phyloP scores from a whole-genome alignment of 2,113 vertebrate genomes.

The Zosterops lateralis region DNA sequence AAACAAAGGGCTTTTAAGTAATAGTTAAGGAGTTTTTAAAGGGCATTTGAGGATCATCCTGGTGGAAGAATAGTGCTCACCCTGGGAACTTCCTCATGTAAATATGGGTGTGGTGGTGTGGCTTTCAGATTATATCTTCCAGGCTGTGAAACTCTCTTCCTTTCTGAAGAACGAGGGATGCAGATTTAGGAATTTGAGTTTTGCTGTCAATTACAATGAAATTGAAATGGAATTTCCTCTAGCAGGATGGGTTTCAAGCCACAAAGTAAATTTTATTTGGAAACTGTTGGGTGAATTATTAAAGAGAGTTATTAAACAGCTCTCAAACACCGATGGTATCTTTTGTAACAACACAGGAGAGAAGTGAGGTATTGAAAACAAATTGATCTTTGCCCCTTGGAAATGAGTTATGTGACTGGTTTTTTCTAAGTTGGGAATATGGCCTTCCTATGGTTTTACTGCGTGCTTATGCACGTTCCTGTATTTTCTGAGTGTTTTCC shows the following conservation, averaged over 20 bases:
- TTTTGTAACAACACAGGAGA: background rate
- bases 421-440: background rate
- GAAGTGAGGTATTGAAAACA: background rate
- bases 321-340: background rate
- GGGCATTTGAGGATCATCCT: background rate
- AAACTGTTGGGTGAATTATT: background rate
- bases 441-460: background rate
- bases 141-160: background rate
- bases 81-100: background rate
- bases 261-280: conserved; percentile 6
- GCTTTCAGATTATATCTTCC: background rate
- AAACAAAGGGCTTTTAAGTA: background rate
- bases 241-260: background rate
- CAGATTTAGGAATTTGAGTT: background rate
- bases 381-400: background rate
- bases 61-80: background rate
- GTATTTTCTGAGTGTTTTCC: background rate
- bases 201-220: background rate
- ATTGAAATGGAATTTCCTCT: conserved; percentile 25
- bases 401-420: background rate
- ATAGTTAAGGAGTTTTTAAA: background rate
- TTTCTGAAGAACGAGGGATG: background rate
- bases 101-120: background rate
- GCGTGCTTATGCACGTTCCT: accelerated
- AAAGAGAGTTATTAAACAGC: background rate